phyloP scores from a whole-genome alignment of 1,140 invertebrate species.

The Paracyclopina nana region DNA sequence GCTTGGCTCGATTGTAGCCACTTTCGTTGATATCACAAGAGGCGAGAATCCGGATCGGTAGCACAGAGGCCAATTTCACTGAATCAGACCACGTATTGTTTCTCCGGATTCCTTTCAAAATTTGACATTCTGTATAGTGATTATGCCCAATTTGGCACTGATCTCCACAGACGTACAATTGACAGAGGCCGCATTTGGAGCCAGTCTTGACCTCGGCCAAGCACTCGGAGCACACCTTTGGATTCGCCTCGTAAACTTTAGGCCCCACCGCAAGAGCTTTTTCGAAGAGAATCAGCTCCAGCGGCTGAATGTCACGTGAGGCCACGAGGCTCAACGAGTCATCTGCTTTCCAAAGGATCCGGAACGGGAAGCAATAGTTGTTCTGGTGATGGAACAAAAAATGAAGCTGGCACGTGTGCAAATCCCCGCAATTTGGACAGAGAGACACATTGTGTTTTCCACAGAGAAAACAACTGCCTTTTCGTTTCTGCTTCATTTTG shows the following conservation, averaged over 20 bases:
- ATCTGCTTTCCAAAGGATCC: neutral
- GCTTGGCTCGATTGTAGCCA: neutral
- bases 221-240: neutral
- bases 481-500: no score
- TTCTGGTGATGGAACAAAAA: neutral
- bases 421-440: neutral
- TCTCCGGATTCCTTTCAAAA: neutral
- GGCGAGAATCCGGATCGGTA: neutral
- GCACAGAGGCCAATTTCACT: neutral
- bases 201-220: neutral
- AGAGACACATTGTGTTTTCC: neutral
- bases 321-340: neutral
- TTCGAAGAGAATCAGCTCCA: neutral
- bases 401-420: neutral
- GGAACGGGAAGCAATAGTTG: neutral
- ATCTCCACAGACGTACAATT: neutral
- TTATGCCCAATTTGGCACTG: neutral
- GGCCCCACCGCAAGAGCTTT: neutral
- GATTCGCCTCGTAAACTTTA: neutral
- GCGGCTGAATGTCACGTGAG: neutral
- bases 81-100: neutral
- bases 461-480: neutral
- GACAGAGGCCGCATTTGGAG: neutral
- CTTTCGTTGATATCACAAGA: neutral
- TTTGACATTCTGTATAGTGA: neutral